Conservation (phyloP, 2,888 invertebrate genomes). For the Coecobrya sp. region DNA sequence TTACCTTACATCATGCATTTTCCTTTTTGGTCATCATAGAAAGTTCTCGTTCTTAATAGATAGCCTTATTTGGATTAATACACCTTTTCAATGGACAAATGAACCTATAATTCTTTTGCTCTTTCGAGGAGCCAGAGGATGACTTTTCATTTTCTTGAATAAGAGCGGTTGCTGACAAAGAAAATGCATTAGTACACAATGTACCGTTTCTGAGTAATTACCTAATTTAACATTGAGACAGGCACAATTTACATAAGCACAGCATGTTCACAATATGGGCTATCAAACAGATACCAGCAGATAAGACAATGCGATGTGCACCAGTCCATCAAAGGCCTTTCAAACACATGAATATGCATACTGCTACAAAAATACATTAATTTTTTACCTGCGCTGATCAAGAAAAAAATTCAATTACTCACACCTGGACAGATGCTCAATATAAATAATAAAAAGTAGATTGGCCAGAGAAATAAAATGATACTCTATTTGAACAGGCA, state of each 20-base stretch:
- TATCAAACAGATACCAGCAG: slow-evolving; percentile 52
- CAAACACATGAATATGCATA: slow-evolving; percentile 70
- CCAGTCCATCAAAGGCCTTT: not conserved
- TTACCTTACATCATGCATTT: not conserved
- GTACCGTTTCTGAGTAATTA: slow-evolving; percentile 74
- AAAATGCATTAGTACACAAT: slow-evolving; percentile 60
- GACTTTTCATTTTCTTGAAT: slow-evolving; percentile 49
- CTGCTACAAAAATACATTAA: slow-evolving; percentile 10
- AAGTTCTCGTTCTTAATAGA: not conserved
- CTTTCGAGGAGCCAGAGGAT: slow-evolving; percentile 43
- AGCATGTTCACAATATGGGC: slow-evolving; percentile 54
- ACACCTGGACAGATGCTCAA: slow-evolving; percentile 81
- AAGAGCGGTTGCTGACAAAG: slow-evolving; percentile 74
- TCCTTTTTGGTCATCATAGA: slow-evolving; percentile 52
- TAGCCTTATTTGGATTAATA: slow-evolving; percentile 13
- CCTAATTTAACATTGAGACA: slow-evolving; percentile 76
- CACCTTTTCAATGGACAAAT: slow-evolving; percentile 39
- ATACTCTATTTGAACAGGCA: slow-evolving; percentile 29
- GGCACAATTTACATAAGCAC: slow-evolving; percentile 71
- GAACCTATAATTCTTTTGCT: not conserved
- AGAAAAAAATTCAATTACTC: slow-evolving; percentile 83
- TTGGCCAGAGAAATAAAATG: not conserved
- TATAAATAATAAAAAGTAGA: not conserved
- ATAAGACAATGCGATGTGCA: slow-evolving; percentile 40
- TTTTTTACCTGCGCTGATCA: slow-evolving; percentile 37